Percentiles rank a stretch among this genome's conserved stretches.
phyloP scores from a whole-genome alignment of 1,140 invertebrate species.

The Littorina saxatilis region DNA sequence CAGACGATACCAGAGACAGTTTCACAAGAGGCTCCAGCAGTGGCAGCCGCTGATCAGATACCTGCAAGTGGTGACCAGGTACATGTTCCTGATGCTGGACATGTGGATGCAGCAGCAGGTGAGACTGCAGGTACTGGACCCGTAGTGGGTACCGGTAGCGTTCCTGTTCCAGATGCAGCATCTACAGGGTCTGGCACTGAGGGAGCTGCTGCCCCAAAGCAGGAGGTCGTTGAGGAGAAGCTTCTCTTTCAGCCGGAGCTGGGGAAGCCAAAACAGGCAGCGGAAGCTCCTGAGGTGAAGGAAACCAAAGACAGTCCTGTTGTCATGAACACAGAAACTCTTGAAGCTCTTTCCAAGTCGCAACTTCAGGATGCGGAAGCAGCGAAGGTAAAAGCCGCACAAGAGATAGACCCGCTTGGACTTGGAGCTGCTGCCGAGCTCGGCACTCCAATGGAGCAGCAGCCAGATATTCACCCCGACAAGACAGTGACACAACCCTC shows the following conservation, averaged over 20 bases:
- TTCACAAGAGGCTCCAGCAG: too few relatives aligned
- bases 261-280: neutral
- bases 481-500: slow-evolving; percentile 12
- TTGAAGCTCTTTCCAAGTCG: neutral
- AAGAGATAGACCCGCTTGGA: too few relatives aligned
- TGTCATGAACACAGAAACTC: neutral
- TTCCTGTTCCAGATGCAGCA: too few relatives aligned
- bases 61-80: too few relatives aligned
- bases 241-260: neutral
- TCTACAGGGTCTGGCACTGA: neutral
- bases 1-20: too few relatives aligned
- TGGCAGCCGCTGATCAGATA: too few relatives aligned
- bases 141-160: too few relatives aligned
- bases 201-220: neutral
- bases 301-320: neutral
- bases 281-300: neutral
- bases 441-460: neutral
- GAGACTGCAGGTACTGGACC: neutral
- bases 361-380: neutral
- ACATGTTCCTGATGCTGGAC: too few relatives aligned
- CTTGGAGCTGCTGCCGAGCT: too few relatives aligned
- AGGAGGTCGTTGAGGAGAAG: neutral
- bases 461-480: slow-evolving; percentile 21
- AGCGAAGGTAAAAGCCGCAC: neutral
- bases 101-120: neutral